phyloP scores from a whole-genome alignment of 2,113 vertebrate species.

The Raja brachyura region DNA sequence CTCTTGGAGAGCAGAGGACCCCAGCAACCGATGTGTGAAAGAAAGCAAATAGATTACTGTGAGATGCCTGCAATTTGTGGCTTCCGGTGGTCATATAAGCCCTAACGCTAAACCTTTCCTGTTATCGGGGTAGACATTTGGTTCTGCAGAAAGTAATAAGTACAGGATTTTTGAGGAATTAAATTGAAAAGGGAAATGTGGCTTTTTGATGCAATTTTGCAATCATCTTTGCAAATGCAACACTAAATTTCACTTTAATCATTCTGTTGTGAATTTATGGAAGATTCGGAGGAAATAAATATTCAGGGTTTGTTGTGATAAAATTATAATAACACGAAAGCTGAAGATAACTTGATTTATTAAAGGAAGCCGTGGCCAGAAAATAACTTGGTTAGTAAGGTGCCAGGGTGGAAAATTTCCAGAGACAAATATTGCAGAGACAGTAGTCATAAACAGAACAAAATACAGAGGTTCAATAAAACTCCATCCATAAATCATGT shows the following conservation, averaged over 20 bases:
- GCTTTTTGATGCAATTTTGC: background rate
- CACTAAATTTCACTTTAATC: background rate
- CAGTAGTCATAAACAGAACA: background rate
- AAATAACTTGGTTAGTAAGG: background rate
- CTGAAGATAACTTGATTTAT: background rate
- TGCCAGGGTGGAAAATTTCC: background rate
- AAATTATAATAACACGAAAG: background rate
- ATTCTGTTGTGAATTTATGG: background rate
- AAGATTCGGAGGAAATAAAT: background rate
- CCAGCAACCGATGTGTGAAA: slow-evolving; percentile 44
- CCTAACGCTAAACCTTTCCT: background rate
- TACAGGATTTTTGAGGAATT: background rate
- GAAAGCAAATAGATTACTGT: slow-evolving; percentile 40
- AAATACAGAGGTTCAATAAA: background rate
- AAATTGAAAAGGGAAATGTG: background rate
- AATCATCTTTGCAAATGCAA: background rate
- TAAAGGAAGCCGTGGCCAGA: background rate
- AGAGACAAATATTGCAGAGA: background rate
- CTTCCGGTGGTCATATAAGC: slow-evolving; percentile 16
- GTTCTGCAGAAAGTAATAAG: background rate
- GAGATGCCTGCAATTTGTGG: slow-evolving; percentile 43
- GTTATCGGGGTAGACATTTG: background rate
- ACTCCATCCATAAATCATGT: background rate
- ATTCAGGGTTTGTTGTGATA: background rate
- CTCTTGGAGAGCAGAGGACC: slow-evolving; percentile 40